Evolutionary conservation across 2,113 vertebrate genomes (phyloP).

Genomic region (human (Homo sapiens)): DNA sequence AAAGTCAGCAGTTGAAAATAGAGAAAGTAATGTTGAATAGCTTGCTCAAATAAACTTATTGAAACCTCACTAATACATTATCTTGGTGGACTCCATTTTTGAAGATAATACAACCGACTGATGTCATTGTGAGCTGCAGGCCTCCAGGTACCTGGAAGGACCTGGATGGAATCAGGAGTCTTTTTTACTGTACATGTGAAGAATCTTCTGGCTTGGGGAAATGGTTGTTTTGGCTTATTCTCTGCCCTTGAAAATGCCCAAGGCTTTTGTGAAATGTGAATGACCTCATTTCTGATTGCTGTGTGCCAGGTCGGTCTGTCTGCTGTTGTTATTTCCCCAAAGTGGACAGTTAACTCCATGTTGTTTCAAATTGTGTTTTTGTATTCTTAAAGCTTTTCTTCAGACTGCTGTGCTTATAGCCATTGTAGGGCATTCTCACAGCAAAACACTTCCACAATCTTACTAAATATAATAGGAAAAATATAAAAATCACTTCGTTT

Average conservation of each 20-base stretch:
- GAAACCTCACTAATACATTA: neutral
- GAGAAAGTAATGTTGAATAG: neutral
- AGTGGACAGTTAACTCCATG: neutral
- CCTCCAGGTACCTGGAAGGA: neutral
- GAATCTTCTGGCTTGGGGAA: conserved; percentile 49
- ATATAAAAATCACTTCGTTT: conserved; percentile 33
- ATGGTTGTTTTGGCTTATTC: conserved; percentile 55
- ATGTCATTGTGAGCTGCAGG: neutral
- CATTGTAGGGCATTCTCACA: conserved; percentile 14
- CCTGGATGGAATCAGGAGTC: neutral
- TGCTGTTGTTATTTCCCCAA: conserved; percentile 58
- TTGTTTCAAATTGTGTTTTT: conserved; percentile 58
- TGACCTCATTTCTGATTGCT: conserved; percentile 67
- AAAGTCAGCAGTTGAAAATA: conserved; percentile 44
- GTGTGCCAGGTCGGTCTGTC: neutral
- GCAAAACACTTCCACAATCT: neutral
- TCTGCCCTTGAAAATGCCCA: conserved; percentile 61
- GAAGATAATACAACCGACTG: neutral
- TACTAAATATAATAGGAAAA: conserved; percentile 32
- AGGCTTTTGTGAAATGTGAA: conserved; percentile 66
- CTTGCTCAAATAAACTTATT: neutral
- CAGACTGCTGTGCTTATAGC: conserved; percentile 35
- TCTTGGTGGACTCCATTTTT: neutral
- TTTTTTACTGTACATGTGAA: neutral
- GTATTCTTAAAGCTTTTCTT: conserved; percentile 53